Evolutionary conservation across 2,888 invertebrate species (phyloP).

Genomic region (Campoplex capitator): DNA sequence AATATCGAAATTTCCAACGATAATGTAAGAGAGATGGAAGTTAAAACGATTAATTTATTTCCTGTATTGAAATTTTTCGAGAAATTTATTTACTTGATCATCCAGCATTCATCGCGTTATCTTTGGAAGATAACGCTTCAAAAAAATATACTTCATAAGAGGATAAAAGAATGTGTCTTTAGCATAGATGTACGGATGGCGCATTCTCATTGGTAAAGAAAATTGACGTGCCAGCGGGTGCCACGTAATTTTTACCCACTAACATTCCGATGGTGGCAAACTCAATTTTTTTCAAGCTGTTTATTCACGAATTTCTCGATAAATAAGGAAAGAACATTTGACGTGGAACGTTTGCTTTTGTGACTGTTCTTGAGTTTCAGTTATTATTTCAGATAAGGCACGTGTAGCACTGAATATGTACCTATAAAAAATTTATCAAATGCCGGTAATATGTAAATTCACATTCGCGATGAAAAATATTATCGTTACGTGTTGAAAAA

Average conservation of each 20-base stretch:
- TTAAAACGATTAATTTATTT: neutral
- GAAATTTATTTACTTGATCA: neutral
- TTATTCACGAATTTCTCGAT: neutral
- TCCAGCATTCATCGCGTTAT: slow-evolving; percentile 38
- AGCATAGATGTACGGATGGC: slow-evolving; percentile 42
- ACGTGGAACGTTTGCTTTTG: too few species aligned
- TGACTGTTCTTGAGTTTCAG: too few species aligned
- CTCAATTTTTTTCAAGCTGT: neutral
- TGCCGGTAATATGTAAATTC: neutral
- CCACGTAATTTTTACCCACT: slow-evolving; percentile 13
- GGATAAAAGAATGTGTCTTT: neutral
- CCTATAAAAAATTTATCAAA: neutral
- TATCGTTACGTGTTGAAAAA: neutral
- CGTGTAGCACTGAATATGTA: neutral
- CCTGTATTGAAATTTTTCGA: neutral
- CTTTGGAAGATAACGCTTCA: slow-evolving; percentile 47
- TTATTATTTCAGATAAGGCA: neutral
- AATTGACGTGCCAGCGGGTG: slow-evolving; percentile 8
- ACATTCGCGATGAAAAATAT: neutral
- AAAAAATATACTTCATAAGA: neutral
- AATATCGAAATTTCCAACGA: neutral
- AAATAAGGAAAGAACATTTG: neutral
- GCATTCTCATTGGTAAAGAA: slow-evolving; percentile 54
- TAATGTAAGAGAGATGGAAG: neutral
- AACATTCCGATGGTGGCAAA: neutral